These are phyloP conservation scores for Cephus pulcher DNA, from an alignment of 2,888 invertebrate species.

Conservation along the genomic window DNA sequence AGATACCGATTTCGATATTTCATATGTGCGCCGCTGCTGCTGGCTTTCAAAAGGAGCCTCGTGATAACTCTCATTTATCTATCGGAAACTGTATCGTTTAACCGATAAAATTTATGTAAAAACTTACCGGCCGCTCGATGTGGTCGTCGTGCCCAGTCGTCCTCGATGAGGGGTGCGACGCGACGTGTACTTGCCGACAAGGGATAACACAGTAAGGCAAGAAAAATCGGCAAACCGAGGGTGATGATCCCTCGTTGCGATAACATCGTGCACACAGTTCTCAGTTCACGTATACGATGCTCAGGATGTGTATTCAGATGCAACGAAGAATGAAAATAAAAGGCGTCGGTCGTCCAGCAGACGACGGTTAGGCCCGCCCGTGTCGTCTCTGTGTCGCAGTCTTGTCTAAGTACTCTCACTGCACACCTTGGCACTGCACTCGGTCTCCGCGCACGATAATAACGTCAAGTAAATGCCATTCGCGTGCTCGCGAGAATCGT, in stretches of 20 bases:
- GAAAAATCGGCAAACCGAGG: slow-evolving; percentile 49
- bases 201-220: slow-evolving; percentile 60
- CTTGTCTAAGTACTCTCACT: not conserved
- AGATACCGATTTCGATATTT: not conserved
- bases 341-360: not conserved
- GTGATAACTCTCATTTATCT: too few relatives aligned
- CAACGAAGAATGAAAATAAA: not conserved
- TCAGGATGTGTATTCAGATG: not conserved
- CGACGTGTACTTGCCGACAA: slow-evolving; percentile 67
- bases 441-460: not conserved
- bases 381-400: not conserved
- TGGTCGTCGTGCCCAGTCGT: slow-evolving; percentile 75
- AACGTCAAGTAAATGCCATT: not conserved
- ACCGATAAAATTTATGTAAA: not conserved
- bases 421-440: not conserved
- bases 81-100: too few relatives aligned
- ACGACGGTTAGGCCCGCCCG: not conserved
- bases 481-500: not conserved
- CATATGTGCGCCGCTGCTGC: not conserved
- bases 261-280: slow-evolving; percentile 35
- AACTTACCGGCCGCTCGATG: slow-evolving; percentile 77
- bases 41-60: too few relatives aligned
- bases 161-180: slow-evolving; percentile 76
- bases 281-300: not conserved
- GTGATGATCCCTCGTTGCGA: slow-evolving; percentile 6